Conservation (phyloP, 2,888 invertebrate species). For the Cataglyphis altisquamis region DNA sequence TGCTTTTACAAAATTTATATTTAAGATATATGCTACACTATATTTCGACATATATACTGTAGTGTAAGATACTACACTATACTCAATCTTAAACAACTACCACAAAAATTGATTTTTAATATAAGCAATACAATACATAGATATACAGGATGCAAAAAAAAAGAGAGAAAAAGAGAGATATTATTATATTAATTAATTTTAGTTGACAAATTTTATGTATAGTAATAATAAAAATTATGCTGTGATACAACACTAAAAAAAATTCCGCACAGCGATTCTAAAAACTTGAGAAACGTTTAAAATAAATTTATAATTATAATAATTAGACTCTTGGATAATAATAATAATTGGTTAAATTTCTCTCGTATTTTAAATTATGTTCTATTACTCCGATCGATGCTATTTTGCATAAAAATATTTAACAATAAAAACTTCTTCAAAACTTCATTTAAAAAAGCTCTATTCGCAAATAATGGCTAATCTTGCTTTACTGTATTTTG, state of each 20-base stretch:
- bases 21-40: not conserved
- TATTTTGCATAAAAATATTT: not conserved
- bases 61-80: not conserved
- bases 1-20: not conserved
- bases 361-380: not conserved
- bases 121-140: not conserved
- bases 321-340: not conserved
- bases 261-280: not conserved
- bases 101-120: not conserved
- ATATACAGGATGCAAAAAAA: not conserved
- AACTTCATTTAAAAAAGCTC: not conserved
- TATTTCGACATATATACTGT: too few relatives aligned
- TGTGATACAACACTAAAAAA: not conserved
- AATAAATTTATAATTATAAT: not conserved
- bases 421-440: not conserved
- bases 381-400: not conserved
- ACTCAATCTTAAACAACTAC: not conserved
- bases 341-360: not conserved
- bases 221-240: not conserved
- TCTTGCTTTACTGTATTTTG: slow-evolving; percentile 22
- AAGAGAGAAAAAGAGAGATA: too few relatives aligned
- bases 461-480: slow-evolving; percentile 1
- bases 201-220: not conserved
- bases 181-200: not conserved
- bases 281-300: not conserved